Evolutionary conservation across 2,113 vertebrate genomes (phyloP), one percentile per base, ranked within the genome.

Genomic region (Colinus virginianus): DNA sequence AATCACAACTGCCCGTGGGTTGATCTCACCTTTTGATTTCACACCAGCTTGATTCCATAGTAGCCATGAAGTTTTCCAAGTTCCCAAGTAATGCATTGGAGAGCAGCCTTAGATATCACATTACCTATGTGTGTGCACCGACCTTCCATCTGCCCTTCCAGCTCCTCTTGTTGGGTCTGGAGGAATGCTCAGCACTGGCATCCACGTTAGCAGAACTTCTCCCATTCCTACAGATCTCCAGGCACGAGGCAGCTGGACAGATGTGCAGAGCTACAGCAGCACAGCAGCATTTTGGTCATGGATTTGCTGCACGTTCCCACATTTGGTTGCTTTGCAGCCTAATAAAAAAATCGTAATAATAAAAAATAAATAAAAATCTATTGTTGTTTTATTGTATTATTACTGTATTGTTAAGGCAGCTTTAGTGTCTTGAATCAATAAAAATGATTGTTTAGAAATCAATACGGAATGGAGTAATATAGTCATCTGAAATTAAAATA

Each of bases 11-110:
- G 38, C 30, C 49, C 9, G 0, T 0, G 10, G 21, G 13, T 69
- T 74, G 59, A 40, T 51, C 14, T 61, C 43, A 45, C n/a, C 18
- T 38, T 38, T 32, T 20, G 6, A 1, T 7, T 78, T 77, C 40
- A 42, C 11, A 34, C 4, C n/a, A 48, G 30, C 5, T 43, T 5
- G 18, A 30, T 25, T 25, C 59, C 38, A 26, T 9, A 45, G 6
- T 1, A 0, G 3, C 36, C 20, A 21, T 9, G n/a, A n/a, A 11
- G 13, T 36, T 55, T 36, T 23, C 66, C 48, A 28, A 4, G 5
- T 19, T 34, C 62, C 48, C 2, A 13, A 2, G 0, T 0, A 4
- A 1, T 23, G 2, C 10, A 1, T 0, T n/a, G 6, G 26, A 64
- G 87, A 82, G 18, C 36, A 83, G 53, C n/a, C 32, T 22, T 18